phyloP scores from a whole-genome alignment of 2,113 vertebrate genomes.

The Rafetus swinhoei region DNA sequence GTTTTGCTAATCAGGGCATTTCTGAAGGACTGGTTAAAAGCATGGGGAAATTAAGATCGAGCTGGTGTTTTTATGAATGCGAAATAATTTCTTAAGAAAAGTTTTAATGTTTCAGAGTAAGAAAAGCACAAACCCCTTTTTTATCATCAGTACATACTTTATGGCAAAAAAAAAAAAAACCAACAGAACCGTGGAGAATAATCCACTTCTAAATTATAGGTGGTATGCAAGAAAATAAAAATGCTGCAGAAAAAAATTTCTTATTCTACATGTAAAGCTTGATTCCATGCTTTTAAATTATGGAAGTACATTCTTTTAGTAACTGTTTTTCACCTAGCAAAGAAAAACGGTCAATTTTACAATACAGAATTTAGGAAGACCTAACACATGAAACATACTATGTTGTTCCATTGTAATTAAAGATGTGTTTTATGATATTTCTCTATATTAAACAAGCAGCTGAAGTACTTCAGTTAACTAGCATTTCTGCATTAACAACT shows the following conservation, averaged over 20 bases:
- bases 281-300: not conserved
- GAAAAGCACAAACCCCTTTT: not conserved
- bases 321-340: not conserved
- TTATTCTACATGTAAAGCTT: not conserved
- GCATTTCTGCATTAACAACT: conserved; percentile 73
- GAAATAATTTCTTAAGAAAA: not conserved
- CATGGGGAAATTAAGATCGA: not conserved
- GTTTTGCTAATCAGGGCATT: not conserved
- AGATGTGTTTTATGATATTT: not conserved
- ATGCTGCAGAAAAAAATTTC: not conserved
- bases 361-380: not conserved
- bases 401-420: not conserved
- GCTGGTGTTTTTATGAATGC: not conserved
- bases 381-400: not conserved
- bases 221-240: not conserved
- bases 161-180: not conserved
- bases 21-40: not conserved
- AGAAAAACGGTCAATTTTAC: not conserved
- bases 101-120: not conserved
- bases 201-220: not conserved
- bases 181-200: not conserved
- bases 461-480: conserved; percentile 5
- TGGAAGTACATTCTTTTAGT: not conserved
- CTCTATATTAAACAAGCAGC: not conserved
- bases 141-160: not conserved